Evolutionary conservation across 2,888 invertebrate species (phyloP).

Genomic region (Macropis europaea): DNA sequence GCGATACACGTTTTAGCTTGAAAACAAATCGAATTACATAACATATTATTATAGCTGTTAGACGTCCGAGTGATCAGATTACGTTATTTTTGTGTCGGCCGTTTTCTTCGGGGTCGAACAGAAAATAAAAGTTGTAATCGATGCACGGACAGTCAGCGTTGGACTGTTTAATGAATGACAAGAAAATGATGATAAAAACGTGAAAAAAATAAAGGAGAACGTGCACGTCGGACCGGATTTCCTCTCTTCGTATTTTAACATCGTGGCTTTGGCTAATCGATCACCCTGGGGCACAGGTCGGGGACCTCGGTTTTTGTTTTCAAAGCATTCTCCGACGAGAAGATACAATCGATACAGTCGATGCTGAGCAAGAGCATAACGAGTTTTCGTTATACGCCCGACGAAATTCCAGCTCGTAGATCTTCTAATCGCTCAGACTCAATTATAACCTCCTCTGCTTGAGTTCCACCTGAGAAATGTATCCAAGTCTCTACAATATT

Average conservation of each 20-base stretch:
- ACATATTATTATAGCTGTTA: no score
- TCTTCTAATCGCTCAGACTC: no score
- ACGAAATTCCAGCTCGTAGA: conserved; percentile 13
- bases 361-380: conserved; percentile 22
- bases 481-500: no score
- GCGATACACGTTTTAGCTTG: no score
- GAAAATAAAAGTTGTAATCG: no score
- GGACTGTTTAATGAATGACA: conserved; percentile 1
- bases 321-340: conserved; percentile 13
- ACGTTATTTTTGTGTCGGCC: no score
- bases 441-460: no score
- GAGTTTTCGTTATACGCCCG: conserved; percentile 19
- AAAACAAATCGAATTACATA: no score
- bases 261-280: conserved; percentile 42
- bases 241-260: conserved; percentile 51
- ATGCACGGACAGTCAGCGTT: no score
- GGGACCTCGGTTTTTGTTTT: conserved; percentile 39
- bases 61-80: no score
- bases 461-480: no score
- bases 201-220: not conserved
- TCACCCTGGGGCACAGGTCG: conserved; percentile 47
- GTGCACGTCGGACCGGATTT: conserved; percentile 57
- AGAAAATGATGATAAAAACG: not conserved
- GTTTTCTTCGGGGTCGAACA: no score
- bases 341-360: conserved; percentile 39